Evolutionary conservation across 2,888 invertebrate species (phyloP).

Genomic region (Rhagonycha fulva): DNA sequence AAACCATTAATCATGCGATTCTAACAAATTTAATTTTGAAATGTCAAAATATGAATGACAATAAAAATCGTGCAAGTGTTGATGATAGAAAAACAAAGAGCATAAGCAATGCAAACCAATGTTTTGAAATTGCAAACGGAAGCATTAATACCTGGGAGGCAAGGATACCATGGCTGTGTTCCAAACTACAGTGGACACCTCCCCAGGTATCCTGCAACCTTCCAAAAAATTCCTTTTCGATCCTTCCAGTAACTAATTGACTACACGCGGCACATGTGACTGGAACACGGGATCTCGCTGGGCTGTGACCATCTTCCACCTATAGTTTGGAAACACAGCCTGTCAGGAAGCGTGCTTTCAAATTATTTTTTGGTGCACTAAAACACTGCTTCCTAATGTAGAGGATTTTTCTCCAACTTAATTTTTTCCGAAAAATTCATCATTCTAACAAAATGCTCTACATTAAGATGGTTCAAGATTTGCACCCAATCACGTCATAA

Average conservation of each 20-base stretch:
- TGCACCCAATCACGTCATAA: constrained; percentile 34
- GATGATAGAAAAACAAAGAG: constrained; percentile 12
- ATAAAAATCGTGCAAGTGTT: constrained; percentile 5
- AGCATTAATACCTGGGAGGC: constrained; percentile 61
- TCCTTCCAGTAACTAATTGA: constrained; percentile 42
- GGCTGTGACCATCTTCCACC: constrained; percentile 51
- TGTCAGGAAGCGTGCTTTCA: constrained; percentile 49
- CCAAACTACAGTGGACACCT: constrained; percentile 61
- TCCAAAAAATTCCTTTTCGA: constrained; percentile 44
- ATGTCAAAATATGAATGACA: not conserved
- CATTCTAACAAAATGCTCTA: constrained; percentile 26
- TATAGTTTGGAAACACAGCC: constrained; percentile 58
- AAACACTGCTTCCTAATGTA: constrained; percentile 30
- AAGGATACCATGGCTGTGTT: constrained; percentile 69
- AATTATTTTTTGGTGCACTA: constrained; percentile 32
- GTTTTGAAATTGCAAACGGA: constrained; percentile 7
- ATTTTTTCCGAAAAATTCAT: not conserved
- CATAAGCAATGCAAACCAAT: constrained; percentile 24
- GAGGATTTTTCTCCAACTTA: constrained; percentile 20
- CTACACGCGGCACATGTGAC: constrained; percentile 41
- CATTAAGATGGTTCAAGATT: constrained; percentile 27
- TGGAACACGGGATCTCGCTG: constrained; percentile 42
- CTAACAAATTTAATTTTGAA: not conserved
- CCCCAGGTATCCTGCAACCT: constrained; percentile 53
- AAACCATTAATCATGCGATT: not conserved